Evolutionary conservation across 2,888 invertebrate species (phyloP), one percentile per base, ranked within the genome.

Genomic region (Isoperla grammatica): DNA sequence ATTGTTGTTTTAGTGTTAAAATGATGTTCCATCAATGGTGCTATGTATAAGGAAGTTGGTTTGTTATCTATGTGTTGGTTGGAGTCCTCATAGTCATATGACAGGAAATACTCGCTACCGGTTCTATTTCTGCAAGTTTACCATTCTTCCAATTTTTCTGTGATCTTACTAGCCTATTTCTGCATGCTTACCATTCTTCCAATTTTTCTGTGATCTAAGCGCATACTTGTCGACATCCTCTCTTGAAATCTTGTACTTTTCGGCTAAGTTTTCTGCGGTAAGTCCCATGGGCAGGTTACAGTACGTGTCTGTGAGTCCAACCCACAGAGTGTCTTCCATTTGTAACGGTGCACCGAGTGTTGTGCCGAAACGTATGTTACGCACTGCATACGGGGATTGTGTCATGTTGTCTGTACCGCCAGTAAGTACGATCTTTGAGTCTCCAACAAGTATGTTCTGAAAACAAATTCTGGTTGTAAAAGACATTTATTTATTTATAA

Each of bases 341-440:
- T 82, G 79, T 59, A 86, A 81, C 66, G 83, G 86, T 19, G 77
- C 75, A 0, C 97, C 97, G 1, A 98, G 78, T 0, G 82, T 80
- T 9, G 93, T 88, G 1, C 98, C 98, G 76, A 94, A 98, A 20
- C 98, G 81, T 3, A 91, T 78, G 67, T 87, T 86, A 54, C 96
- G 81, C 0, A 91, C 88, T 1, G 87, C 82, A 74, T 88, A 95
- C 0, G 98, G 98, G 1, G 88, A 79, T 73, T 92, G 89, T 1
- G 93, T 93, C 98, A 99, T 98, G 74, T 89, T 97, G 71, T 99
- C 98, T 2, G 88, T 84, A 0, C 98, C 97, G 49, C 96, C 97
- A 20, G 95, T 88, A 37, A 98, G 74, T 1, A 90, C 89, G 59
- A 98, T 84, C 68, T 89, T 84, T 1, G 94, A 87, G 63, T 87